Conservation (phyloP, 2,888 invertebrate genomes). For the Belgica antarctica region DNA sequence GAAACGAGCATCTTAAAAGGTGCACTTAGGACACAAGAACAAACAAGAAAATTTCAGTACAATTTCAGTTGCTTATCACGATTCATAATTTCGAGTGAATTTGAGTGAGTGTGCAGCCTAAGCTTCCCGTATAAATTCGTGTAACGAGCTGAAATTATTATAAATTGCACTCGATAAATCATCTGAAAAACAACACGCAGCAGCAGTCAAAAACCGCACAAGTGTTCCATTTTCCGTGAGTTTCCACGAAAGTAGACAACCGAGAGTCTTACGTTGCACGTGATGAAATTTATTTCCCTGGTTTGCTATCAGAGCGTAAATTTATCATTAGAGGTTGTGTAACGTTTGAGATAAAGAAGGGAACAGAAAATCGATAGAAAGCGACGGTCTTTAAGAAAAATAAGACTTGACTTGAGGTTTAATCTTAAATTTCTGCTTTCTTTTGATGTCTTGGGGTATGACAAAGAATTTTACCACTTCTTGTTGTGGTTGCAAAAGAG, state of each 20-base stretch:
- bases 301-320: background rate
- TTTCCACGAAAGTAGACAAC: background rate
- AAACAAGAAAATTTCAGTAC: too few species aligned
- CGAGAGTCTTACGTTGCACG: background rate
- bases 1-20: too few species aligned
- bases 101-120: background rate
- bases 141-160: background rate
- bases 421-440: too few species aligned
- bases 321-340: background rate
- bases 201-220: too few species aligned
- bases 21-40: too few species aligned
- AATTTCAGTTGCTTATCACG: background rate
- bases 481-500: too few species aligned
- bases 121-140: background rate
- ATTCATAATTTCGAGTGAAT: background rate
- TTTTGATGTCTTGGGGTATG: too few species aligned
- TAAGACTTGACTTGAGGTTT: too few species aligned
- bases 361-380: background rate
- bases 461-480: too few species aligned
- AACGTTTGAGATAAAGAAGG: background rate
- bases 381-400: too few species aligned
- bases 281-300: background rate
- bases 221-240: background rate
- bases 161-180: constrained; percentile 6
- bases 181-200: too few species aligned